Conservation (phyloP, 1,140 invertebrate species). For the Penaeus indicus region DNA sequence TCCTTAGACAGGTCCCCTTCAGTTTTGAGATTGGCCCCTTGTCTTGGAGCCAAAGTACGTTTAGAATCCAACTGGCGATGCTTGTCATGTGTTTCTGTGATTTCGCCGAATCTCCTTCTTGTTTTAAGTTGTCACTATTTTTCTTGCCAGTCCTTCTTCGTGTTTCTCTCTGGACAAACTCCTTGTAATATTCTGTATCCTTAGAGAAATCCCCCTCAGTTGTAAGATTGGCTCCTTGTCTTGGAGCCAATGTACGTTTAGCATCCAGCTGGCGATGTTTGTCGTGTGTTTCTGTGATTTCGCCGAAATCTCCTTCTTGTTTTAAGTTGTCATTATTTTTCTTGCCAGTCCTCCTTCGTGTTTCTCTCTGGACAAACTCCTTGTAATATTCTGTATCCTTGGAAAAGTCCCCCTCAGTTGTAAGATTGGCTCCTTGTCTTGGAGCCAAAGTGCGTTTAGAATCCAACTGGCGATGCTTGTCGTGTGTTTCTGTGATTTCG, state of each 20-base stretch:
- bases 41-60: too few relatives aligned
- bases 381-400: constrained; percentile 6
- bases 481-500: neutral
- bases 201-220: neutral
- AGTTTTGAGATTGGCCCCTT: neutral
- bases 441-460: neutral
- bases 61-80: too few relatives aligned
- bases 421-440: neutral
- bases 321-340: neutral
- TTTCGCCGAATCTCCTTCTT: too few relatives aligned
- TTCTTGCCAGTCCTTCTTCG: neutral
- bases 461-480: neutral
- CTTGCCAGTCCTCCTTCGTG: neutral
- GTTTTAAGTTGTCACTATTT: neutral
- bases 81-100: too few relatives aligned
- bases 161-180: neutral
- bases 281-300: neutral
- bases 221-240: neutral
- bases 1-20: constrained; percentile 25
- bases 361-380: neutral
- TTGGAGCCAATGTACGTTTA: neutral
- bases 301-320: neutral
- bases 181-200: neutral
- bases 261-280: neutral
- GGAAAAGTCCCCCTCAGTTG: neutral